phyloP scores from a whole-genome alignment of 2,888 invertebrate genomes.

The Chymomyza procnemis region DNA sequence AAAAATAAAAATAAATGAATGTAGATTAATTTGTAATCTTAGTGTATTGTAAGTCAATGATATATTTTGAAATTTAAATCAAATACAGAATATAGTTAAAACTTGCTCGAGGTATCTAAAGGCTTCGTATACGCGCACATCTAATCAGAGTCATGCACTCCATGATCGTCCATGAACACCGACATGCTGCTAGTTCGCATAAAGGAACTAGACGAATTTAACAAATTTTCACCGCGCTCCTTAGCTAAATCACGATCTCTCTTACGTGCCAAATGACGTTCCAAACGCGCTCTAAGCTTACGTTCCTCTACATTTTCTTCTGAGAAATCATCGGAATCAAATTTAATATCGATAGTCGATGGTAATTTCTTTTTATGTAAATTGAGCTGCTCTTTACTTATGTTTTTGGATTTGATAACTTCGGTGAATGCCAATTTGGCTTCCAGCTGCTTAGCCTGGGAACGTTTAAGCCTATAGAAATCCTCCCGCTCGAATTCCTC shows the following conservation, averaged over 20 bases:
- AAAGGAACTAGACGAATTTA: no score
- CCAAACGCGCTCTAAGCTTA: background rate
- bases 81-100: no score
- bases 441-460: slow-evolving; percentile 71
- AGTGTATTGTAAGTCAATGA: no score
- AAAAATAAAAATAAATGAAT: background rate
- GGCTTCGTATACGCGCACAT: no score
- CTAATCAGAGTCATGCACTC: no score
- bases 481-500: slow-evolving; percentile 75
- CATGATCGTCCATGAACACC: no score
- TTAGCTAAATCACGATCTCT: background rate
- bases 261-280: background rate
- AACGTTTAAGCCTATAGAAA: slow-evolving; percentile 72
- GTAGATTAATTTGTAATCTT: no score
- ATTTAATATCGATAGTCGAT: no score
- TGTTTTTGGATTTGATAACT: slow-evolving; percentile 48
- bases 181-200: no score
- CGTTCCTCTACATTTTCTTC: background rate
- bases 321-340: slow-evolving; percentile 34
- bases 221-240: no score
- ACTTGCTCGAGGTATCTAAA: background rate
- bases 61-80: background rate
- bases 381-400: slow-evolving; percentile 38
- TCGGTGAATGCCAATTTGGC: slow-evolving; percentile 62
- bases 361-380: slow-evolving; percentile 29